A percentile compares a stretch with the other conserved stretches of the same genome.
These are phyloP conservation scores for Actinernus sp. DNA, from an alignment of 92 coral and sea anemone species.

Conservation along the genomic window DNA sequence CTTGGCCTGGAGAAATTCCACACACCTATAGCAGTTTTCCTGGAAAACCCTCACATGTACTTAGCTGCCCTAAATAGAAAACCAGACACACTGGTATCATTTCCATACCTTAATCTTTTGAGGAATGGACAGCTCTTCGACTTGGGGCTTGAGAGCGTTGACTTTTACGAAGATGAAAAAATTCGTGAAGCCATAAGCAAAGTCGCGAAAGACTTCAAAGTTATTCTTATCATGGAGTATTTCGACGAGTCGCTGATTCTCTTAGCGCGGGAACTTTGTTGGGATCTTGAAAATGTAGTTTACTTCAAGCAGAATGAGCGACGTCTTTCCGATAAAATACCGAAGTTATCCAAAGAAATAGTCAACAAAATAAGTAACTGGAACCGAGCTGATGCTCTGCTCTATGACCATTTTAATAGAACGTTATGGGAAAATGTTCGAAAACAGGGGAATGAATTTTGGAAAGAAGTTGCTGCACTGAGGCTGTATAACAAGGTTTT, in stretches of 20 bases:
- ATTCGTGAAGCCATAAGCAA: slow-evolving; percentile 12
- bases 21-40: slow-evolving; percentile 32
- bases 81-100: slow-evolving; percentile 7
- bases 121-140: slow-evolving; percentile 66
- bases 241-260: slow-evolving; percentile 72
- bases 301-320: slow-evolving; percentile 61
- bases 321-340: slow-evolving; percentile 4
- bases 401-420: slow-evolving; percentile 56
- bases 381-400: slow-evolving; percentile 50
- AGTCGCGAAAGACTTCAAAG: slow-evolving; percentile 27
- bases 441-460: slow-evolving; percentile 30
- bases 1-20: slow-evolving; percentile 3
- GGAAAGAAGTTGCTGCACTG: slow-evolving; percentile 19
- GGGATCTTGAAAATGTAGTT: slow-evolving; percentile 58
- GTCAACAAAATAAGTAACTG: slow-evolving; percentile 26
- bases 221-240: slow-evolving; percentile 71
- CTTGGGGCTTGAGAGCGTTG: slow-evolving; percentile 35
- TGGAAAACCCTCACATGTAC: slow-evolving; percentile 26
- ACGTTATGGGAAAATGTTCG: slow-evolving; percentile 56
- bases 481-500: slow-evolving; percentile 22
- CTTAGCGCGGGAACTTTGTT: slow-evolving; percentile 52
- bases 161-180: slow-evolving; percentile 1
- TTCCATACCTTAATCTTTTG: slow-evolving; percentile 49
- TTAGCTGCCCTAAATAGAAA: slow-evolving; percentile 11
- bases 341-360: slow-evolving; percentile 3